phyloP scores from a whole-genome alignment of 2,888 invertebrate species.

The Apotomis capreana region DNA sequence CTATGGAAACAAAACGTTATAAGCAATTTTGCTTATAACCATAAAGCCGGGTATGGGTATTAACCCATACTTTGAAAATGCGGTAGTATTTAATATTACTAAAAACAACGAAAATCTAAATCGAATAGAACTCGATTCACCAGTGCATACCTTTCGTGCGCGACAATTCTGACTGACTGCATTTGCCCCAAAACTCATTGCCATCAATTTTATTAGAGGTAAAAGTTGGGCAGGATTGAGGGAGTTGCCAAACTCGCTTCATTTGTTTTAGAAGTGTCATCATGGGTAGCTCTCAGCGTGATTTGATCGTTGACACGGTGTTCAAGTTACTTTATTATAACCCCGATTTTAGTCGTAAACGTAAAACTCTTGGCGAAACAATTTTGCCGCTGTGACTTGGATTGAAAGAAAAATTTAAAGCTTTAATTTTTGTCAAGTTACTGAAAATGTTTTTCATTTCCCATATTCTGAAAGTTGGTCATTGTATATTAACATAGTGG shows the following conservation, averaged over 20 bases:
- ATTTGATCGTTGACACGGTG: slow-evolving; percentile 41
- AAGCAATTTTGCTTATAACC: no score
- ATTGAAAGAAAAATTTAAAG: background rate
- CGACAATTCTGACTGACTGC: slow-evolving; percentile 22
- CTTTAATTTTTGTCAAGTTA: background rate
- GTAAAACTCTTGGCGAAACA: slow-evolving; percentile 31
- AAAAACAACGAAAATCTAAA: background rate
- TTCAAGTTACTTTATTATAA: slow-evolving; percentile 36
- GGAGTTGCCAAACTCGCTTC: slow-evolving; percentile 37
- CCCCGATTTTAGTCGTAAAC: slow-evolving; percentile 31
- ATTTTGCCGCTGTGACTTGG: slow-evolving; percentile 8
- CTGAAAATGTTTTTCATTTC: no score
- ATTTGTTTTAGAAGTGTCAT: slow-evolving; percentile 39
- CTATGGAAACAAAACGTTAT: no score
- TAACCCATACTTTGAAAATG: no score
- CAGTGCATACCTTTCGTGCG: background rate
- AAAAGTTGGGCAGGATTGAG: slow-evolving; percentile 37
- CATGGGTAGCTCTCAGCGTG: slow-evolving; percentile 34
- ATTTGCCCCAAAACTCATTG: slow-evolving; percentile 27
- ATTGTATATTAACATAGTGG: no score
- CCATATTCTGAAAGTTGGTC: no score
- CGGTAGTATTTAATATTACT: no score
- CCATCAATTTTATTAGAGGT: slow-evolving; percentile 37
- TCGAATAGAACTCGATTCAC: slow-evolving; percentile 8
- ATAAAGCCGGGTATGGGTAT: no score